Evolutionary conservation across 2,888 invertebrate species (phyloP).

Genomic region (Habrosyne pyritoides): DNA sequence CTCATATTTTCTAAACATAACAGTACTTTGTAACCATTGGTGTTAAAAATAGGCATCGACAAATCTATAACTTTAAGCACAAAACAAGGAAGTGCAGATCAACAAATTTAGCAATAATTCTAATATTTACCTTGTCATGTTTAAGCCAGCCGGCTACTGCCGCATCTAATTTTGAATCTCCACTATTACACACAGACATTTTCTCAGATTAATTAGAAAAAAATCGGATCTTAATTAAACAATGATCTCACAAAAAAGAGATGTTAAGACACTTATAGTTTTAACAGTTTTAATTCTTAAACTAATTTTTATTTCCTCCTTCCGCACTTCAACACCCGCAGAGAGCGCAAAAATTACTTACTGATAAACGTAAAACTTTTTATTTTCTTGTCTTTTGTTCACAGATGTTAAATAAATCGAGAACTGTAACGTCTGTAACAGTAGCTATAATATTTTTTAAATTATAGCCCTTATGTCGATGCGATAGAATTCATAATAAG

Average conservation of each 20-base stretch:
- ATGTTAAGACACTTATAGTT: background rate
- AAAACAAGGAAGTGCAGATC: no score
- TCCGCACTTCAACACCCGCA: background rate
- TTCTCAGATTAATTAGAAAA: slow-evolving; percentile 12
- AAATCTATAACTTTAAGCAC: no score
- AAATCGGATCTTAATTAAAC: background rate
- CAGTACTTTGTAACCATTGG: no score
- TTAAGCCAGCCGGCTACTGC: slow-evolving; percentile 89
- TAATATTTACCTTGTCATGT: slow-evolving; percentile 86
- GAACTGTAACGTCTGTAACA: no score
- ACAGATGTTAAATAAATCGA: no score
- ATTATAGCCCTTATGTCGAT: background rate
- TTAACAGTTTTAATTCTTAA: background rate
- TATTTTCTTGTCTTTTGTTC: background rate
- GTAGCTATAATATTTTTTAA: no score
- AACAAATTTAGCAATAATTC: background rate
- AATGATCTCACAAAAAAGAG: background rate
- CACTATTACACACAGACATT: slow-evolving; percentile 69
- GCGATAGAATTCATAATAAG: background rate
- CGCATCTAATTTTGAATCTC: slow-evolving; percentile 82
- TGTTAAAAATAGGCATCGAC: no score
- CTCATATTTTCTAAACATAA: background rate
- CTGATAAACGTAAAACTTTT: background rate
- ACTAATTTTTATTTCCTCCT: background rate
- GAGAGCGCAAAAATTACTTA: background rate